phyloP scores from a whole-genome alignment of 2,888 invertebrate genomes.

The Tetragonisca angustula region DNA sequence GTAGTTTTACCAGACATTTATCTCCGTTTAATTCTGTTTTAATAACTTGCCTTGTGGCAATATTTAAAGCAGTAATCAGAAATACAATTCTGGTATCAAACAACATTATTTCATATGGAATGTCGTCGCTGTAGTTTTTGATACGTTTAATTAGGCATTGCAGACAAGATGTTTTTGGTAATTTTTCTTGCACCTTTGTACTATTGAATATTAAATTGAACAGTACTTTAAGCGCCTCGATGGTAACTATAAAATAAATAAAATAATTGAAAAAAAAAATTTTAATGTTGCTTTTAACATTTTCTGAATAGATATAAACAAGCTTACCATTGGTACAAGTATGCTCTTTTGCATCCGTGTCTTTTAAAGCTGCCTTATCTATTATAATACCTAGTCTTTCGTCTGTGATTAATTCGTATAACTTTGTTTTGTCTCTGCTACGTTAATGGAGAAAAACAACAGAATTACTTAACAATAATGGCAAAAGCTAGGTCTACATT shows the following conservation, averaged over 20 bases:
- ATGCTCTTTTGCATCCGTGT: conserved; percentile 82
- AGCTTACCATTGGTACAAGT: conserved; percentile 81
- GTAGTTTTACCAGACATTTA: conserved; percentile 88
- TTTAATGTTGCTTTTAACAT: not conserved
- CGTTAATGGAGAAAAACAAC: conserved; percentile 75
- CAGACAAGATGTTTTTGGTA: conserved; percentile 73
- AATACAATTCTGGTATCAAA: conserved; percentile 96
- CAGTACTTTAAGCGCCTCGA: conserved; percentile 94
- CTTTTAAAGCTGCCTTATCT: conserved; percentile 87
- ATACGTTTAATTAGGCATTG: conserved; percentile 89
- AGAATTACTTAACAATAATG: conserved; percentile 26
- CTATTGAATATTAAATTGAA: conserved; percentile 95
- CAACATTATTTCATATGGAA: conserved; percentile 90
- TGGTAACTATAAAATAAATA: conserved; percentile 84
- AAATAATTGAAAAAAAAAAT: not conserved
- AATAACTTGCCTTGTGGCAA: conserved; percentile 88
- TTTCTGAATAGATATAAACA: too few species aligned
- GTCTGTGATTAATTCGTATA: conserved; percentile 89
- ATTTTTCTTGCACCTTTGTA: conserved; percentile 86
- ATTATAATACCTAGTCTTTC: conserved; percentile 89
- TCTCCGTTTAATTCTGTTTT: conserved; percentile 89
- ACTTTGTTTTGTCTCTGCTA: conserved; percentile 91
- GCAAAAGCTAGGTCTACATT: not conserved
- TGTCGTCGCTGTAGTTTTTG: conserved; percentile 86
- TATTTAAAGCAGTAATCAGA: conserved; percentile 93